Conservation (phyloP, 2,113 vertebrate species). For the Nothoprocta pentlandii region DNA sequence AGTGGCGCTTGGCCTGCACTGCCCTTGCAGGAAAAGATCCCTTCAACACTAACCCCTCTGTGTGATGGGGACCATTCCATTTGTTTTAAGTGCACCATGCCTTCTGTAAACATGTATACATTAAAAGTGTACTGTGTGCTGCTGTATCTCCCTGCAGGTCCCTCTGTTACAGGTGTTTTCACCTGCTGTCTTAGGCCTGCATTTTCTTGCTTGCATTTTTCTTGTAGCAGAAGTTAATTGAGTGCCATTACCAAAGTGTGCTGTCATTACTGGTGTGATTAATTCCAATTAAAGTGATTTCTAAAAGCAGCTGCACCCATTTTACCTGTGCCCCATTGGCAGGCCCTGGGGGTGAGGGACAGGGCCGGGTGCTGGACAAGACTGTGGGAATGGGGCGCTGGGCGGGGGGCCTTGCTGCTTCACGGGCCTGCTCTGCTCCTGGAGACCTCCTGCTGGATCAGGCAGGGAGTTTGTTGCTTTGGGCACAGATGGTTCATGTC, state of each 20-base stretch:
- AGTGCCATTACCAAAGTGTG: not conserved
- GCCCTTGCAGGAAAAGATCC: not conserved
- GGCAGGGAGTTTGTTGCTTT: not conserved
- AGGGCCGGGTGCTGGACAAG: not conserved
- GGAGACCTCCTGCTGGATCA: not conserved
- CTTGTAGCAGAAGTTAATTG: not conserved
- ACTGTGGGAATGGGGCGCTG: not conserved
- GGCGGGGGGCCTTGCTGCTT: not conserved
- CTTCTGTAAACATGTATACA: not conserved
- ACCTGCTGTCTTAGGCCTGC: not conserved
- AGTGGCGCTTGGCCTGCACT: not conserved
- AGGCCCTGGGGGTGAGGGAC: not conserved
- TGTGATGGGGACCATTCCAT: not conserved
- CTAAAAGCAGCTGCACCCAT: not conserved
- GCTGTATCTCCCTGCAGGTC: not conserved
- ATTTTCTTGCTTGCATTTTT: not conserved
- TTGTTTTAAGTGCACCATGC: not conserved
- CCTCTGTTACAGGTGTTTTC: not conserved
- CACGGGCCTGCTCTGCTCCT: no score
- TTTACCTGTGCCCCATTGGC: not conserved
- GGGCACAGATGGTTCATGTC: not conserved
- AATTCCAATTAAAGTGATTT: not conserved
- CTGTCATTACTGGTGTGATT: not conserved
- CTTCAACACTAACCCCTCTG: not conserved
- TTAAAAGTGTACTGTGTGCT: not conserved